Conservation (phyloP, 2,113 vertebrate species). For the Aegotheles bennettii region DNA sequence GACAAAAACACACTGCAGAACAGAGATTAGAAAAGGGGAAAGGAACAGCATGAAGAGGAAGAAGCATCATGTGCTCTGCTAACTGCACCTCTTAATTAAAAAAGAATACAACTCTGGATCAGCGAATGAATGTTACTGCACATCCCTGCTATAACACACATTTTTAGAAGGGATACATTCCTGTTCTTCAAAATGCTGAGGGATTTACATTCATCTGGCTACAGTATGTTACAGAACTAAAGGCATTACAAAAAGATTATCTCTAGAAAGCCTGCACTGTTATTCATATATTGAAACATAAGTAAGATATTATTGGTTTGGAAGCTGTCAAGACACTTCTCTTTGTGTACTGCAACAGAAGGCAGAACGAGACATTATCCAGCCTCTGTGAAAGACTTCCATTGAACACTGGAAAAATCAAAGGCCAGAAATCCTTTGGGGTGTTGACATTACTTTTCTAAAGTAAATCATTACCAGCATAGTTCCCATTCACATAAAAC, state of each 20-base stretch:
- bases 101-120: background rate
- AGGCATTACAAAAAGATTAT: background rate
- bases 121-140: background rate
- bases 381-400: background rate
- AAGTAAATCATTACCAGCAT: slow-evolving; percentile 14
- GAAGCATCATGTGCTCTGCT: background rate
- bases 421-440: slow-evolving; percentile 16
- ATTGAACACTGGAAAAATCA: slow-evolving; percentile 15
- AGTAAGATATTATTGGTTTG: slow-evolving; percentile 59
- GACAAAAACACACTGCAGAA: slow-evolving; percentile 1
- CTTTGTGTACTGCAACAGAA: slow-evolving; percentile 3
- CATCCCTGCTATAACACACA: background rate
- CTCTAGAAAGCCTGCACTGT: slow-evolving; percentile 11
- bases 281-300: slow-evolving; percentile 38
- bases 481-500: slow-evolving; percentile 12
- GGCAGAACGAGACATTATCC: background rate
- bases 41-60: slow-evolving; percentile 24
- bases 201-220: slow-evolving; percentile 38
- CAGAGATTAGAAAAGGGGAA: slow-evolving; percentile 37
- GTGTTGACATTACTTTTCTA: slow-evolving; percentile 19
- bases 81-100: slow-evolving; percentile 25
- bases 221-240: slow-evolving; percentile 13
- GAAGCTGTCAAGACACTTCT: slow-evolving; percentile 36
- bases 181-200: background rate
- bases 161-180: background rate